Evolutionary conservation across 1,140 invertebrate species (phyloP), one percentile per base, ranked within the genome.

Genomic region (Eurosta solidaginis): DNA sequence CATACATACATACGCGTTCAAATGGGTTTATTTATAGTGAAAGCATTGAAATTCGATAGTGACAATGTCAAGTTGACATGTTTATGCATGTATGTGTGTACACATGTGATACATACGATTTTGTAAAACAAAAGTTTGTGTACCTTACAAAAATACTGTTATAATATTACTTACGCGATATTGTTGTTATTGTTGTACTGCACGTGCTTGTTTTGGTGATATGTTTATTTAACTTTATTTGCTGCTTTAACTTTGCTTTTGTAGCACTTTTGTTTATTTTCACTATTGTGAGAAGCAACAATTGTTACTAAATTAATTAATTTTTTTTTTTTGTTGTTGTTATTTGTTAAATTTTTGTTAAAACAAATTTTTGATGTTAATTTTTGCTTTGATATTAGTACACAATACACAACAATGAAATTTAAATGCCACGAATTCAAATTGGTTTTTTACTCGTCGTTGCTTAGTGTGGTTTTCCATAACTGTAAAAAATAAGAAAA

Each of bases 111-210:
- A 17, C 47, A 14, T 17, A 9, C 5, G 17, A 17, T 17, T 49
- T 9, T 14, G n/a, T 17, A 49, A 17, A 49, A 42, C 40, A 42
- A 17, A 49, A 49, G n/a, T 44, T 5, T 12, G 42, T 5, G 42
- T 44, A 44, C 12, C 5, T 25, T 54, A 12, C 10, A 68, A 68
- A 33, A 40, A 33, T 40, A 29, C 12, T 2, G 50, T 22, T 59
- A 40, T 68, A 17, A 68, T 40, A 68, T 40, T 68, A 68, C 59
- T 68, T 68, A 68, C 59, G 59, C 59, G 59, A 68, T 68, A 68
- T 68, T 68, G 59, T 68, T 68, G 59, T 68, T 68, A 68, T 68
- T 68, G 59, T 68, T 20, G 33, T 27, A 40, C 6, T 20, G 59
- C 59, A 68, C 59, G 59, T 68, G 59, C 59, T 68, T 68, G 59